phyloP scores from a whole-genome alignment of 1,140 invertebrate genomes.

The Drosophila ogumai region DNA sequence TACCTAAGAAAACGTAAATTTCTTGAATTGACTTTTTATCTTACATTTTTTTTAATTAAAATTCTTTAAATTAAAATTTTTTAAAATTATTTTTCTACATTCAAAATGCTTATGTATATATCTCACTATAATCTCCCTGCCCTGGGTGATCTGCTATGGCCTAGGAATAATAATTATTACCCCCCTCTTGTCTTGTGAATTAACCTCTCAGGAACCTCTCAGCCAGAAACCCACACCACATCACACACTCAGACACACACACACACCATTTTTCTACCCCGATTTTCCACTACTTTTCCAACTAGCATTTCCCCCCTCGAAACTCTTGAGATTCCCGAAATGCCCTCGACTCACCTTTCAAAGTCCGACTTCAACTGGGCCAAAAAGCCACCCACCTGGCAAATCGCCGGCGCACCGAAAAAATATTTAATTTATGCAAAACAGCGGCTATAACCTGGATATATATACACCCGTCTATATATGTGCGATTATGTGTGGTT shows the following conservation, averaged over 20 bases:
- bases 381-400: constrained; percentile 45
- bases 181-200: constrained; percentile 6
- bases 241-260: not conserved
- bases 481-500: constrained; percentile 53
- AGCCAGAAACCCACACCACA: constrained; percentile 8
- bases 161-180: constrained; percentile 4
- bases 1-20: no score
- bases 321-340: constrained; percentile 43
- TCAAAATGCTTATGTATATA: not conserved
- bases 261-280: not conserved
- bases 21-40: no score
- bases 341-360: constrained; percentile 29
- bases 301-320: not conserved
- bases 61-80: no score
- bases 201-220: constrained; percentile 17
- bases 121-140: not conserved
- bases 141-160: not conserved
- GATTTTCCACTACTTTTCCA: constrained; percentile 8
- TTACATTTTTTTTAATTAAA: no score
- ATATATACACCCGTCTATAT: constrained; percentile 28
- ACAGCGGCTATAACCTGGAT: constrained; percentile 61
- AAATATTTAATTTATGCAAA: constrained; percentile 78
- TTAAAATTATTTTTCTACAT: not conserved
- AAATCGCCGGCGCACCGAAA: constrained; percentile 47
- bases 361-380: constrained; percentile 32